These are phyloP conservation scores for Anabacerthia variegaticeps DNA, from an alignment of 2,797 vertebrate genomes.

Conservation along the genomic window DNA sequence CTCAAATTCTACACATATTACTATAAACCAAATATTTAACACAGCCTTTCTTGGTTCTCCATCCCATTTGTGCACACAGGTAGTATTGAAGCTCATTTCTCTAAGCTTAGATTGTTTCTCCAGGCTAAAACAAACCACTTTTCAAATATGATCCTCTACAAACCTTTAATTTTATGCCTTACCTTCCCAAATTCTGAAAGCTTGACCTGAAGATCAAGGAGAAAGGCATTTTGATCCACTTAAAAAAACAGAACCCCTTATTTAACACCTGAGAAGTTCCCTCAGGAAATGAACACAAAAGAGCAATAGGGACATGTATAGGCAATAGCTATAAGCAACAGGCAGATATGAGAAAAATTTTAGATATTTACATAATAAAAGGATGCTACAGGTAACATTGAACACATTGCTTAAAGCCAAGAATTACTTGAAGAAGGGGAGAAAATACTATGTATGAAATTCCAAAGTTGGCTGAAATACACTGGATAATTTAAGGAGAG, in stretches of 20 bases:
- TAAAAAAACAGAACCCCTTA: neutral
- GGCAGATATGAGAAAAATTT: neutral
- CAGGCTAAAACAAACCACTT: neutral
- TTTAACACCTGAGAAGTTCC: neutral
- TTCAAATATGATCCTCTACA: neutral
- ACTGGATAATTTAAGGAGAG: neutral
- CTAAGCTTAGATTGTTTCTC: neutral
- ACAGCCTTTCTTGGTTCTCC: neutral
- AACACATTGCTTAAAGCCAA: neutral
- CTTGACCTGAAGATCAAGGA: neutral
- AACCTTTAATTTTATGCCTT: neutral
- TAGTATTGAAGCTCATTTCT: neutral
- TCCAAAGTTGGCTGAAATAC: neutral
- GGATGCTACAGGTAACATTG: neutral
- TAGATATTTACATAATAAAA: neutral
- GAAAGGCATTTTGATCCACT: neutral
- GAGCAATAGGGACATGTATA: neutral
- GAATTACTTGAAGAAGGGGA: neutral
- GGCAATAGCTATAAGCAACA: neutral
- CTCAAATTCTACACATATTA: neutral
- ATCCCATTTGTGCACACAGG: neutral
- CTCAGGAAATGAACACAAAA: neutral
- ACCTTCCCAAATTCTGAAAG: neutral
- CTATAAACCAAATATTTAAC: neutral
- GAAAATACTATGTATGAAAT: neutral